Evolutionary conservation across 2,113 vertebrate genomes (phyloP), one percentile per base, ranked within the genome.

Genomic region (Mionectes macconnelli): DNA sequence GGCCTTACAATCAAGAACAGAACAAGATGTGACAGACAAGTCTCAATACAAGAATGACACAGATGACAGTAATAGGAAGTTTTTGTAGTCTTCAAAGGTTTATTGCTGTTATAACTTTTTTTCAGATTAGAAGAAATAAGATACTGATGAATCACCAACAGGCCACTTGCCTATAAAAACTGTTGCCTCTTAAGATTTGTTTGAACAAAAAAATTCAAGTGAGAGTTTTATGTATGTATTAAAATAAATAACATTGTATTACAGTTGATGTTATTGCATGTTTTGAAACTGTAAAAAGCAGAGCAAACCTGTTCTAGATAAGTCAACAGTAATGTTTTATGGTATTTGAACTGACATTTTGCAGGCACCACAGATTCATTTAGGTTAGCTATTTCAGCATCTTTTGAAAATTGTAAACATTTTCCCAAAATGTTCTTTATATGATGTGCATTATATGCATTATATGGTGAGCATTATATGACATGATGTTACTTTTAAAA

Each of bases 331-430:
- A 88, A 88, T 91, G 55, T 85, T 90, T 96, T 70, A 91, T 70
- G 40, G 45, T 88, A 83, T 91, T 87, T 88, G 59, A 87, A 73
- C n/a, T 79, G 82, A 84, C 85, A 94, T 88, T 95, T 91, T 95
- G 35, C 85, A 95, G 95, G 86, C 63, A 91, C 15, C 49, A 96
- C 49, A 88, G 76, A 83, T 97, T 93, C 86, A 95, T 78, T 96
- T 96, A 96, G 64, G 89, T 95, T 44, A 94, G 31, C 31, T 96
- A 52, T 87, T 97, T 95, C 84, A 75, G 88, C 78, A 87, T 76
- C 75, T 95, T 75, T 45, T 64, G 50, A 75, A 91, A 80, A 76
- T 37, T 69, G 80, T 79, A 94, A 94, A 92, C 24, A 40, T 91
- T 90, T 81, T 17, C 53, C 28, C 30, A 42, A 87, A 91, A 59